Conservation (phyloP, 2,888 invertebrate genomes). For the Nysson spinosus region DNA sequence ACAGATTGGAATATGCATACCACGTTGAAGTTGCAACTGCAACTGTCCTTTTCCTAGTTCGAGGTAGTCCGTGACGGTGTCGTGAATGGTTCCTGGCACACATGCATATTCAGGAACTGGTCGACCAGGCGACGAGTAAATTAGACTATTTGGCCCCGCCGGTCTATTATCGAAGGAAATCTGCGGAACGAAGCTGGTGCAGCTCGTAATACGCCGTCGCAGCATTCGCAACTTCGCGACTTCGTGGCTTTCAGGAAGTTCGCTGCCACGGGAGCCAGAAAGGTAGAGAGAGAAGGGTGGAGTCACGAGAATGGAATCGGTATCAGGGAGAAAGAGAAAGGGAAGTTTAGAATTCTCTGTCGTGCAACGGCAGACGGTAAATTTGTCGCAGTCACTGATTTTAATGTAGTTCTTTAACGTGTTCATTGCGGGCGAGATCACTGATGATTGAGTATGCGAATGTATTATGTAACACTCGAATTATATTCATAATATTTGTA, state of each 20-base stretch:
- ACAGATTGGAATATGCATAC: constrained; percentile 26
- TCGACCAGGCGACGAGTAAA: constrained; percentile 61
- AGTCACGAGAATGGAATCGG: neutral
- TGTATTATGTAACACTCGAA: too few relatives aligned
- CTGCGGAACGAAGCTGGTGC: constrained; percentile 55
- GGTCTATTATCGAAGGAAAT: constrained; percentile 66
- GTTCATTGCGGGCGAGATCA: neutral
- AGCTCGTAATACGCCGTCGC: constrained; percentile 53
- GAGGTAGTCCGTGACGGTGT: constrained; percentile 1
- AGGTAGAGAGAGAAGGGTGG: neutral
- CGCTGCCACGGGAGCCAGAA: neutral
- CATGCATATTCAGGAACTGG: constrained; percentile 63
- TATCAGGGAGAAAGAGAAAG: neutral
- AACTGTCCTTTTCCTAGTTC: constrained; percentile 23
- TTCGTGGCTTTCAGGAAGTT: constrained; percentile 56
- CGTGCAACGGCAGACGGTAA: neutral
- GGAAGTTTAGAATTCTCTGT: constrained; percentile 2
- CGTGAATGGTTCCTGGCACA: constrained; percentile 37
- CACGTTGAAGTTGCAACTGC: constrained; percentile 14
- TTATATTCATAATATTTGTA: too few relatives aligned
- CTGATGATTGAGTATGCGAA: neutral
- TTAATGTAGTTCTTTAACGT: constrained; percentile 5
- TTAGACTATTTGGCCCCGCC: constrained; percentile 68
- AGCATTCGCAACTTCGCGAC: constrained; percentile 59
- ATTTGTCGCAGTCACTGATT: constrained; percentile 3